Evolutionary conservation across 2,113 vertebrate species (phyloP), one percentile per base, ranked within the genome.

Genomic region (Eulemur rufifrons): DNA sequence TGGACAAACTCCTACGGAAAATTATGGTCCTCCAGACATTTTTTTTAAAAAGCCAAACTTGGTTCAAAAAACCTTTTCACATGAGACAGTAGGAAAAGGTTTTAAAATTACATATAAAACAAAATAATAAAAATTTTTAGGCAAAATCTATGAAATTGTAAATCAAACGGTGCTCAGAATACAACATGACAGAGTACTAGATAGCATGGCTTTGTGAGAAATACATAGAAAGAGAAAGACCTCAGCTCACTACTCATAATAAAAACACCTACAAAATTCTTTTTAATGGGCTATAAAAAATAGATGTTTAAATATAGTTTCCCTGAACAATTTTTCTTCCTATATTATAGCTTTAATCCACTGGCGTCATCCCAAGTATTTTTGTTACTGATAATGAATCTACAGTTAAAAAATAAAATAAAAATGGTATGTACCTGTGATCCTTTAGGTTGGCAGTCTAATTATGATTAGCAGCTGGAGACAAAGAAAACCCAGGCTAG

Each of bases 101-200:
- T 63, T 89, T 81, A 69, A 89, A 93, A 84, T 34, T 68, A 56
- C 47, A 45, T 78, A 39, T 69, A 95, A 45, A 86, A 91, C 1
- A 59, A 29, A 92, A 23, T 91, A 56, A 52, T 78, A 89, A 86
- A 59, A 90, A 14, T 47, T 74, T 78, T 77, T 82, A 83, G 39
- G 64, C 91, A 96, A 86, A 95, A 69, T 86, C 90, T 80, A 10
- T 95, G 91, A 68, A 11, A 59, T 71, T 82, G 21, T 61, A 93
- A 89, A 34, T 78, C 45, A 92, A 73, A 94, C 5, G 54, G 17
- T 61, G 34, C 56, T 83, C 82, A 89, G 93, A 85, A 89, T 83
- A 37, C 18, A 88, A 74, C n/a, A 84, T 12, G 37, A 5, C n/a
- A 86, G 63, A 93, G n/a, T 56, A 84, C 92, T 76, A 13, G 8